Evolutionary conservation across 2,888 invertebrate genomes (phyloP).

Genomic region (Piscicola geometra): DNA sequence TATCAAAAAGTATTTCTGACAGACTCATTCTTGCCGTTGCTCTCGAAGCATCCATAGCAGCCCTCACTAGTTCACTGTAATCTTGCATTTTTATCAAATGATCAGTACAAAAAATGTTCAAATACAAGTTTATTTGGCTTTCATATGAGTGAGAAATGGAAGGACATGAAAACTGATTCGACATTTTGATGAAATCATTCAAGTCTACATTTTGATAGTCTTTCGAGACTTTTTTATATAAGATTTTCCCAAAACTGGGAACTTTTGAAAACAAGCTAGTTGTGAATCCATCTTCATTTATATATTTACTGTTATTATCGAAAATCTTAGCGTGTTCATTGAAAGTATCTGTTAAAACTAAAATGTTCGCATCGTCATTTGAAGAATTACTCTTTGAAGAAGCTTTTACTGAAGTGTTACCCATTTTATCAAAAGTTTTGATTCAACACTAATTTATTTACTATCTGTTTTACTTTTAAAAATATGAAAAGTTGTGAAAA

Average conservation of each 20-base stretch:
- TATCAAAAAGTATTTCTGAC: neutral
- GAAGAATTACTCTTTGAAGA: no score
- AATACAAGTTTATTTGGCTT: neutral
- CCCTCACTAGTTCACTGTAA: neutral
- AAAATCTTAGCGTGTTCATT: neutral
- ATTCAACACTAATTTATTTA: no score
- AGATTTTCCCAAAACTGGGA: neutral
- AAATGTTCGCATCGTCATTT: no score
- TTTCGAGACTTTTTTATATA: neutral
- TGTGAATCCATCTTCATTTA: conserved; percentile 9
- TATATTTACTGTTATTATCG: conserved; percentile 12
- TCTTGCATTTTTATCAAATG: neutral
- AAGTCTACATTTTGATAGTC: neutral
- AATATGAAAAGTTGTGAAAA: no score
- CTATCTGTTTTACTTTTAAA: no score
- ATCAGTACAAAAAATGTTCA: neutral
- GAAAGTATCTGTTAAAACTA: neutral
- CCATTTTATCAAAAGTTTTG: neutral
- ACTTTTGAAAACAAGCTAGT: conserved; percentile 1
- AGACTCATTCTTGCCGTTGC: neutral
- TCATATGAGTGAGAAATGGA: neutral
- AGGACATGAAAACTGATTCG: neutral
- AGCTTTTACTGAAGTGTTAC: neutral
- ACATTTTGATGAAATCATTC: neutral
- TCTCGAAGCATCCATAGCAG: neutral